Conservation (phyloP, 2,888 invertebrate genomes). For the Ophion slaviceki region DNA sequence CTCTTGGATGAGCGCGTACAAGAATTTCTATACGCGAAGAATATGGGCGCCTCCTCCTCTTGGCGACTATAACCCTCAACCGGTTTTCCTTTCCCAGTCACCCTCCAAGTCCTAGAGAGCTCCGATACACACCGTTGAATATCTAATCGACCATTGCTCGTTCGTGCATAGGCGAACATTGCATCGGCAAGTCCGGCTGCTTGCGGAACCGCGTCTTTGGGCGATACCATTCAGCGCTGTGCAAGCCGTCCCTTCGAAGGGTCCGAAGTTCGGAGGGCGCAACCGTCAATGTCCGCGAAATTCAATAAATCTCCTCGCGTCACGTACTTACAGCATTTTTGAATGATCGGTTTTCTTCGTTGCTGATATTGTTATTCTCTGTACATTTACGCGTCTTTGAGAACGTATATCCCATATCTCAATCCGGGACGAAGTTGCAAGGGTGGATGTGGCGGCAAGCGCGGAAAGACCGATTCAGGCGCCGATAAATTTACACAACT, state of each 20-base stretch:
- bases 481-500: too few species aligned
- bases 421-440: too few species aligned
- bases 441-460: too few species aligned
- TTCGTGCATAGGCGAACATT: conserved; percentile 69
- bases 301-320: too few species aligned
- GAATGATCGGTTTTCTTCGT: too few species aligned
- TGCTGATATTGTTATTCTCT: too few species aligned
- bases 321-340: too few species aligned
- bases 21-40: conserved; percentile 76
- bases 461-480: too few species aligned
- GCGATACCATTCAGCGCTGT: not conserved
- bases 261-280: too few species aligned
- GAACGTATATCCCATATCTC: too few species aligned
- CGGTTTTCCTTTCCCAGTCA: not conserved
- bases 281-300: too few species aligned
- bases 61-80: not conserved
- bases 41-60: conserved; percentile 65
- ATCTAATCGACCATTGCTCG: conserved; percentile 73
- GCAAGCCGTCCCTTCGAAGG: not conserved
- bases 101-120: conserved; percentile 18
- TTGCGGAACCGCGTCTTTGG: conserved; percentile 9
- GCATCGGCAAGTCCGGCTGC: conserved; percentile 12
- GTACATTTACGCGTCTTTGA: too few species aligned
- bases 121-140: conserved; percentile 70
- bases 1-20: conserved; percentile 81